These are phyloP conservation scores for Drosophila phalerata DNA, from an alignment of 2,888 invertebrate genomes.

Conservation along the genomic window DNA sequence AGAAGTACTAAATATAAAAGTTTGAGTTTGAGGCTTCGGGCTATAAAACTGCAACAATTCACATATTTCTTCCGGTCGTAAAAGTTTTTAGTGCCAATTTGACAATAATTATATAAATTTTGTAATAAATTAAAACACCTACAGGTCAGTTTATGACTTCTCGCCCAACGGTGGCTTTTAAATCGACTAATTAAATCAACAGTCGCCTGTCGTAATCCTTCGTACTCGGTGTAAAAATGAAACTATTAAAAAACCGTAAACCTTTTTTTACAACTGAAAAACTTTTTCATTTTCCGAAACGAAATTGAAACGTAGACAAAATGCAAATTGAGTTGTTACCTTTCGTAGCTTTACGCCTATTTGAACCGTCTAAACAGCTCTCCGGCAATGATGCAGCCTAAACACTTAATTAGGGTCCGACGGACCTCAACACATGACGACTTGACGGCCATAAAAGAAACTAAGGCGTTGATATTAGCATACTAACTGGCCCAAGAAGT, in stretches of 20 bases:
- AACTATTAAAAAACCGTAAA: conserved; percentile 72
- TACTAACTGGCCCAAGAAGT: conserved; percentile 67
- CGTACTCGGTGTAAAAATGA: conserved; percentile 27
- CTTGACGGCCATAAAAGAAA: conserved; percentile 65
- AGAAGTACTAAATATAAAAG: background rate
- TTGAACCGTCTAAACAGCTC: conserved; percentile 50
- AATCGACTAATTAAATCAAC: conserved; percentile 73
- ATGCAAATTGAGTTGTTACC: conserved; percentile 79
- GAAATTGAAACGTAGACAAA: conserved; percentile 60
- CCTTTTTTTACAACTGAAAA: conserved; percentile 52
- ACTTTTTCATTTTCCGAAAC: conserved; percentile 41
- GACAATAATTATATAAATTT: conserved; percentile 51
- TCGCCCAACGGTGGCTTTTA: conserved; percentile 43
- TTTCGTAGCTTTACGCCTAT: conserved; percentile 64
- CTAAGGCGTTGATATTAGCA: conserved; percentile 67
- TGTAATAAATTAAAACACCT: conserved; percentile 57
- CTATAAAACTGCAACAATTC: conserved; percentile 38
- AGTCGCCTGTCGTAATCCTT: conserved; percentile 33
- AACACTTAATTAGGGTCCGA: conserved; percentile 73
- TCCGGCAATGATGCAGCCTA: conserved; percentile 61
- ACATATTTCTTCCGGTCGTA: conserved; percentile 62
- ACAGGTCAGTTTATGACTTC: conserved; percentile 26
- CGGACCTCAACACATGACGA: conserved; percentile 57
- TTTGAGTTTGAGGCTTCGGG: conserved; percentile 9
- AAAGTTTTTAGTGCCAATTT: conserved; percentile 52